A percentile compares a stretch with the other conserved stretches of the same genome.
These are phyloP conservation scores for Sweltsa coloradensis DNA, from an alignment of 1,140 invertebrate genomes.

Conservation along the genomic window DNA sequence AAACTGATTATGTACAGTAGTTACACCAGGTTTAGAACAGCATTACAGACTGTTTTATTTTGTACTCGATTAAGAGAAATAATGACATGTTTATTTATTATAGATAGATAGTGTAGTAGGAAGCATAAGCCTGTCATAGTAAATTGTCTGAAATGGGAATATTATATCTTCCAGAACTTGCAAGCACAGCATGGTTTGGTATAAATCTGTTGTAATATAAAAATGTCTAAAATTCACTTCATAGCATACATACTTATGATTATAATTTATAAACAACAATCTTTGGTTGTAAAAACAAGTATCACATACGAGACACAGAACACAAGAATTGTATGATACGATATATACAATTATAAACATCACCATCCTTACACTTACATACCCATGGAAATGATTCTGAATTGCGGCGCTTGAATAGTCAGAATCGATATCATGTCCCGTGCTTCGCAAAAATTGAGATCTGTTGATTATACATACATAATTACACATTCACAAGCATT, in stretches of 20 bases:
- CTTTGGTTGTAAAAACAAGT: conserved; percentile 15
- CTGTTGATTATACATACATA: conserved; percentile 7
- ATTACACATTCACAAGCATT: conserved; percentile 5
- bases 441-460: conserved; percentile 7
- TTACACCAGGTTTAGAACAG: conserved; percentile 2
- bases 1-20: no score
- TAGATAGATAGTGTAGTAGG: conserved; percentile 13
- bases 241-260: no score
- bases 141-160: background rate
- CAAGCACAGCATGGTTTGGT: conserved; percentile 12
- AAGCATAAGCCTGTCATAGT: conserved; percentile 11
- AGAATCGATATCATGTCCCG: no score
- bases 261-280: conserved; percentile 16
- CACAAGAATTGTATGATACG: conserved; percentile 2
- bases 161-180: conserved; percentile 1
- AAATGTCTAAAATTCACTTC: conserved; percentile 11
- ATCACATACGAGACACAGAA: conserved; percentile 11
- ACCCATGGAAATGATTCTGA: no score
- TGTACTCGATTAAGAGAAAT: conserved; percentile 13
- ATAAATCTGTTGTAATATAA: conserved; percentile 14
- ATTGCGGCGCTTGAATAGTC: no score
- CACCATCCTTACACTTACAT: conserved; percentile 1
- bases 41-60: conserved; percentile 11
- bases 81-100: conserved; percentile 7
- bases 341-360: conserved; percentile 10